Percentiles rank a stretch among this genome's conserved stretches.
These are phyloP conservation scores for Seladonia tumulorum DNA, from an alignment of 2,888 invertebrate genomes.

Conservation along the genomic window DNA sequence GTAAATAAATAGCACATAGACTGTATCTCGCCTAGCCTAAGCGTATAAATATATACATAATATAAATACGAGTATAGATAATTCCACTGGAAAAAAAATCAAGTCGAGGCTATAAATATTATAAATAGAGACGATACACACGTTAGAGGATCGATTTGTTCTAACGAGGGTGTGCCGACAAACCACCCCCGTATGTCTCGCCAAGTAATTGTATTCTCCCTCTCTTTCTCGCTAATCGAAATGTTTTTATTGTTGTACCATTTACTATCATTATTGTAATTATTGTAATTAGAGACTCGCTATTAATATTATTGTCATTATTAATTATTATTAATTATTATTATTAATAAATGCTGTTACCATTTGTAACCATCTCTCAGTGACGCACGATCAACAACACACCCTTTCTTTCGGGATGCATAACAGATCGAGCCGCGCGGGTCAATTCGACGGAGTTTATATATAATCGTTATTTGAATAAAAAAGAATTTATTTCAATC, in stretches of 20 bases:
- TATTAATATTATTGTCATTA: constrained; percentile 78
- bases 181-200: constrained; percentile 56
- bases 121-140: constrained; percentile 69
- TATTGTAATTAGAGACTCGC: constrained; percentile 83
- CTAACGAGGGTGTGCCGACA: constrained; percentile 15
- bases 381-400: constrained; percentile 20
- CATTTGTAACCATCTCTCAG: constrained; percentile 77
- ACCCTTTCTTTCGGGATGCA: constrained; percentile 14
- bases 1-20: constrained; percentile 79
- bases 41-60: constrained; percentile 75
- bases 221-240: constrained; percentile 76
- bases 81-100: constrained; percentile 12
- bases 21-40: constrained; percentile 75
- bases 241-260: constrained; percentile 83
- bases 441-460: constrained; percentile 21
- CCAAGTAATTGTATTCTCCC: constrained; percentile 72
- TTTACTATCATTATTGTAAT: constrained; percentile 79
- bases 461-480: constrained; percentile 49
- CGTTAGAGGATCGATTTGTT: constrained; percentile 33
- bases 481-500: constrained; percentile 45
- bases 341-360: constrained; percentile 84
- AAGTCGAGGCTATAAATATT: constrained; percentile 73
- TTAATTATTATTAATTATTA: constrained; percentile 75
- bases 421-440: background rate
- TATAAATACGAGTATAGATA: constrained; percentile 71